Evolutionary conservation across 2,797 vertebrate species (phyloP).

Genomic region (Nannoperca australis): DNA sequence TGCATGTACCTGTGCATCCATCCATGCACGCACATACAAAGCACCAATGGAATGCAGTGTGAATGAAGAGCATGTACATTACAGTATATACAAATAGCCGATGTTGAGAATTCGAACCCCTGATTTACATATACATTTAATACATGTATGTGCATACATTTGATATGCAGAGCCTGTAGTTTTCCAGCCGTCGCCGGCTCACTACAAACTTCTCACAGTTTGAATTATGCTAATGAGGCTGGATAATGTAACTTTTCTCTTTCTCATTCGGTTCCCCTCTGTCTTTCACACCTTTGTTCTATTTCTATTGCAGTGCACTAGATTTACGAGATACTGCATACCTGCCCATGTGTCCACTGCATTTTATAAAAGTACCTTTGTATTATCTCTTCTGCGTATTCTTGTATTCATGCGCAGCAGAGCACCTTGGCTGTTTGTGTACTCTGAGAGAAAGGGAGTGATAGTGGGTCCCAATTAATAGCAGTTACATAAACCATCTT

Average conservation of each 20-base stretch:
- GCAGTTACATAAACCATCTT: slow-evolving; percentile 58
- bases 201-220: slow-evolving; percentile 55
- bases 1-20: neutral
- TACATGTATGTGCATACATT: slow-evolving; percentile 1
- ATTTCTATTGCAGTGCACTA: neutral
- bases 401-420: slow-evolving; percentile 24
- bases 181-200: slow-evolving; percentile 46
- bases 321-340: neutral
- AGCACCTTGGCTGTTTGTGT: slow-evolving; percentile 34
- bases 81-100: slow-evolving; percentile 10
- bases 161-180: slow-evolving; percentile 71
- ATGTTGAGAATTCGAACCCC: slow-evolving; percentile 15
- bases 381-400: slow-evolving; percentile 9
- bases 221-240: slow-evolving; percentile 70
- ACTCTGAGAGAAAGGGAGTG: slow-evolving; percentile 11
- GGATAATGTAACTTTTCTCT: slow-evolving; percentile 46
- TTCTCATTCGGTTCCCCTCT: slow-evolving; percentile 2
- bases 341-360: neutral
- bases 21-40: neutral
- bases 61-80: slow-evolving; percentile 2
- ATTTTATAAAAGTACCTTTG: slow-evolving; percentile 22
- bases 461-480: slow-evolving; percentile 56
- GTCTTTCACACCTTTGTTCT: slow-evolving; percentile 27
- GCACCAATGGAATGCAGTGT: neutral
- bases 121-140: slow-evolving; percentile 40